A percentile compares a stretch with the other conserved stretches of the same genome.
phyloP scores from a whole-genome alignment of 35 echinoderm and acorn worm species.

The Heliocidaris tuberculata region DNA sequence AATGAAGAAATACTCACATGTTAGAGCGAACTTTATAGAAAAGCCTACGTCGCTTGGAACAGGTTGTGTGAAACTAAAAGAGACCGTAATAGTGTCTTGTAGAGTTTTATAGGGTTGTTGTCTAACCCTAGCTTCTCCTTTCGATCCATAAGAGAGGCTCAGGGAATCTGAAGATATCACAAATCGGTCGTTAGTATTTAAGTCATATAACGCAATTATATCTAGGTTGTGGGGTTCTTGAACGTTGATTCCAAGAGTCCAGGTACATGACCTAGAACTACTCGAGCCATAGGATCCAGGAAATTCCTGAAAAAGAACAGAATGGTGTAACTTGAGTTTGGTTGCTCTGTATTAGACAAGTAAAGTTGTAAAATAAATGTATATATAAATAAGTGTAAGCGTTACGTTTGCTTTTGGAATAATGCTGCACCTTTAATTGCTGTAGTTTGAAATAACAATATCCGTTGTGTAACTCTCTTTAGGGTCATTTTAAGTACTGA shows the following conservation, averaged over 20 bases:
- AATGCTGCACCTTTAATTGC: too few species aligned
- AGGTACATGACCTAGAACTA: background rate
- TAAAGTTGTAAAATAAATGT: too few species aligned
- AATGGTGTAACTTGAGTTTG: background rate
- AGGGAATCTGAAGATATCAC: background rate
- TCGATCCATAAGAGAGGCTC: background rate
- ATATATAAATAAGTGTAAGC: too few species aligned
- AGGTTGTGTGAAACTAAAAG: background rate
- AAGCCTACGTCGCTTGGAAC: background rate
- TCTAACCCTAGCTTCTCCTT: background rate
- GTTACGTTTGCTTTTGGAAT: too few species aligned
- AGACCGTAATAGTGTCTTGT: background rate
- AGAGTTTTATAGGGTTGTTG: background rate
- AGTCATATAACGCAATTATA: background rate
- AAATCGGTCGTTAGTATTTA: background rate
- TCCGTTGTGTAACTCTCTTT: too few species aligned
- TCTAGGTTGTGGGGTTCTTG: background rate
- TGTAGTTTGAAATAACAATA: too few species aligned
- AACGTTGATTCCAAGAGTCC: background rate
- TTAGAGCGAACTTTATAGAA: background rate
- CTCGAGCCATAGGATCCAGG: background rate
- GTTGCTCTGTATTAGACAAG: too few species aligned
- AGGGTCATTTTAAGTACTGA: too few species aligned
- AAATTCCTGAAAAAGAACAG: background rate
- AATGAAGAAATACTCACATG: background rate